A percentile compares a stretch with the other conserved stretches of the same genome.
These are phyloP conservation scores for Nipponacmea schrenckii DNA, from an alignment of 2,888 invertebrate species.

Conservation along the genomic window DNA sequence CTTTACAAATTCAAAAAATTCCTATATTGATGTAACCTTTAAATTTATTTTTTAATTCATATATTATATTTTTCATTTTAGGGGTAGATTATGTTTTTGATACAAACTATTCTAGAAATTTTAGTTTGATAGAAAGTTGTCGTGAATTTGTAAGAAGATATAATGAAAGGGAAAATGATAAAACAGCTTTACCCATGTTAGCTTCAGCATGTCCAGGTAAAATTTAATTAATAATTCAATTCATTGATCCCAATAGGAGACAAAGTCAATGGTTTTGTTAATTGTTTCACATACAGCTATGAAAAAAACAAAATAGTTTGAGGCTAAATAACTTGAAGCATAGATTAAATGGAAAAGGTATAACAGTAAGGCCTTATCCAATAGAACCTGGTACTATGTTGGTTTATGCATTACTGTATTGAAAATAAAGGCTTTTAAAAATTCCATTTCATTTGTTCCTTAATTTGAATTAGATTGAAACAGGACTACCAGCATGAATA, in stretches of 20 bases:
- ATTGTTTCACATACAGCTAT: background rate
- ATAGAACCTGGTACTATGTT: too few relatives aligned
- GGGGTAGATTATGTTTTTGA: slow-evolving; percentile 89
- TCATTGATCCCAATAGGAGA: too few relatives aligned
- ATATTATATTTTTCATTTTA: slow-evolving; percentile 31
- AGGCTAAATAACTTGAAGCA: too few relatives aligned
- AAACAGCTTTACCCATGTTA: slow-evolving; percentile 83
- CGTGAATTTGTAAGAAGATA: slow-evolving; percentile 87
- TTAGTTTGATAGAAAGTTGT: slow-evolving; percentile 86
- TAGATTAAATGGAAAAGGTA: background rate
- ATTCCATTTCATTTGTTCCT: too few relatives aligned
- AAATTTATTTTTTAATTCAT: background rate
- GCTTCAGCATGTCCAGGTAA: slow-evolving; percentile 94
- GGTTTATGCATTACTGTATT: too few relatives aligned
- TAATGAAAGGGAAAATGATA: slow-evolving; percentile 72
- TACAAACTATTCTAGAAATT: slow-evolving; percentile 88
- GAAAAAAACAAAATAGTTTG: background rate
- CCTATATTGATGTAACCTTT: too few relatives aligned
- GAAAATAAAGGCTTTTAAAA: too few relatives aligned
- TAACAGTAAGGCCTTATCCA: background rate
- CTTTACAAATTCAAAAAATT: too few relatives aligned
- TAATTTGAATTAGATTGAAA: too few relatives aligned
- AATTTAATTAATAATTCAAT: too few relatives aligned
- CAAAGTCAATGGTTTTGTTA: too few relatives aligned
- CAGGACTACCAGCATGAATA: too few relatives aligned